Evolutionary conservation across 92 coral and sea anemone genomes (phyloP).

Genomic region (Zoanthus sansibaricus): DNA sequence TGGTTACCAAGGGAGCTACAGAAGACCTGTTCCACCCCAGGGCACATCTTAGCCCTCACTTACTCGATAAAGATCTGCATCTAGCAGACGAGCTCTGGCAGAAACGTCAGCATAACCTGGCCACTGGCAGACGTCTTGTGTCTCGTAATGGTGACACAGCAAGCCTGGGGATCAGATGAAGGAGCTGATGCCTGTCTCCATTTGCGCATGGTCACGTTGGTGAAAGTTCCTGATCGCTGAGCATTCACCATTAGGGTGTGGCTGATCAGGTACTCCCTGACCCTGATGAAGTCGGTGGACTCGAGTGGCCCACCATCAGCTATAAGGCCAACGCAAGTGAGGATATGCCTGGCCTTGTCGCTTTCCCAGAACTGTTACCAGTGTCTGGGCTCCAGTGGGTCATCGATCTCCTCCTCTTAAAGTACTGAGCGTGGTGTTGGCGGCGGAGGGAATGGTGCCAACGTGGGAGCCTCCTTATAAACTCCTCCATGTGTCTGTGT

Average conservation of each 20-base stretch:
- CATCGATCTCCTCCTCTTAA: neutral
- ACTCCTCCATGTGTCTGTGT: no score
- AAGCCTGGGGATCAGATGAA: neutral
- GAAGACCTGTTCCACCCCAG: no score
- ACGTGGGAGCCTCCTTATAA: no score
- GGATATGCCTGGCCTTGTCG: neutral
- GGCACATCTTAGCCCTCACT: no score
- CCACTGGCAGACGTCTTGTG: neutral
- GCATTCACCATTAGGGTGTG: constrained; percentile 2
- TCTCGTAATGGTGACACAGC: neutral
- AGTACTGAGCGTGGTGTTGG: neutral
- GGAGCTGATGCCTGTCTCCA: neutral
- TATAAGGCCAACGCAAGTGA: neutral
- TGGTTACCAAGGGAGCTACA: no score
- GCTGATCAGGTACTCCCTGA: no score
- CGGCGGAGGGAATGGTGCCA: neutral
- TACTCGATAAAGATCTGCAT: neutral
- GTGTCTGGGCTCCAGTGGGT: neutral
- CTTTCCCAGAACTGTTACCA: no score
- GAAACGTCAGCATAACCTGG: neutral
- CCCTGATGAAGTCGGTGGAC: neutral
- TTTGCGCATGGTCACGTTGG: neutral
- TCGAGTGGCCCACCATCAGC: neutral
- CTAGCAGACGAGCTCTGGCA: neutral
- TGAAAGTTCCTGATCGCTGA: neutral